Percentiles rank a stretch among this genome's conserved stretches.
These are phyloP conservation scores for Trichomalopsis sarcophagae DNA, from an alignment of 1,140 invertebrate species.

Conservation along the genomic window DNA sequence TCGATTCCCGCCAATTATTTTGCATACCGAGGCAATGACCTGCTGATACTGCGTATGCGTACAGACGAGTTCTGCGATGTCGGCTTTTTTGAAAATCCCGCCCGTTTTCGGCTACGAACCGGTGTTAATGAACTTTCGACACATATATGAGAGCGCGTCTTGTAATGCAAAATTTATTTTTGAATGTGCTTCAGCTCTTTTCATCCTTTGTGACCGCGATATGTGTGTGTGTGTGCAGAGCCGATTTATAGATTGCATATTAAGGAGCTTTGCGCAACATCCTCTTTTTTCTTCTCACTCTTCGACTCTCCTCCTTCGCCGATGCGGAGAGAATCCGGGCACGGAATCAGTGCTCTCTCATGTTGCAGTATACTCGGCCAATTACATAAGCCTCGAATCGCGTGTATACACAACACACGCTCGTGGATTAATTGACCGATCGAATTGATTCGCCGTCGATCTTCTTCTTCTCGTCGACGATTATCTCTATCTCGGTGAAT, in stretches of 20 bases:
- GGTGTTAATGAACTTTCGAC: slow-evolving; percentile 9
- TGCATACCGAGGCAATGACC: slow-evolving; percentile 2
- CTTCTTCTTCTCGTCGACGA: slow-evolving; percentile 5
- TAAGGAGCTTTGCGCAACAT: slow-evolving; percentile 38
- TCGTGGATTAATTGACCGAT: slow-evolving; percentile 20
- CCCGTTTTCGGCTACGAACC: neutral
- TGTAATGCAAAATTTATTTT: slow-evolving; percentile 2
- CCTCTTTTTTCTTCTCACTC: slow-evolving; percentile 2
- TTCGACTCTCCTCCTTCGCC: neutral
- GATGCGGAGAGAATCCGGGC: neutral
- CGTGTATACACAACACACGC: neutral
- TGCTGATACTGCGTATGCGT: neutral
- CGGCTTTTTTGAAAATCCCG: neutral
- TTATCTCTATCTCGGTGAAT: neutral
- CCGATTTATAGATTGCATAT: slow-evolving; percentile 45
- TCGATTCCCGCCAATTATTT: slow-evolving; percentile 2
- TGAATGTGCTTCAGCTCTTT: slow-evolving; percentile 8
- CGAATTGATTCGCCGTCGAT: slow-evolving; percentile 8
- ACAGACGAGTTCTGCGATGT: neutral
- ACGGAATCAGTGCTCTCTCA: neutral
- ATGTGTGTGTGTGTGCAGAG: neutral
- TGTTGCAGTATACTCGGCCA: neutral
- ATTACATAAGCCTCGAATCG: neutral
- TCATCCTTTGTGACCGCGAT: neutral
- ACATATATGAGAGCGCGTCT: neutral